Evolutionary conservation across 2,113 vertebrate genomes (phyloP).

Genomic region (Corvus hawaiiensis): DNA sequence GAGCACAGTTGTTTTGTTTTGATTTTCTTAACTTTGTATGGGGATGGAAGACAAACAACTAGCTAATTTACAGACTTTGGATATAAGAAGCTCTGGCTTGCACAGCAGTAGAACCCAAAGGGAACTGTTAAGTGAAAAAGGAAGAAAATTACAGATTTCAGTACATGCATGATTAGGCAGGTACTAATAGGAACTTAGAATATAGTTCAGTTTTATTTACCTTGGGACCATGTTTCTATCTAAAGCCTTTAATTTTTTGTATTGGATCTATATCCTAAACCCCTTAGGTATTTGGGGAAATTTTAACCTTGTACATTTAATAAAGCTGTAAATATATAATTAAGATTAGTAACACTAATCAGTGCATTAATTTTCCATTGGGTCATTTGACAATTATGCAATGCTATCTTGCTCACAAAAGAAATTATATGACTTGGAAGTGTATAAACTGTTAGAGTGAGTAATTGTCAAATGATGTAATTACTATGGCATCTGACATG

Average conservation of each 20-base stretch:
- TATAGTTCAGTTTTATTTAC: neutral
- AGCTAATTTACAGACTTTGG: neutral
- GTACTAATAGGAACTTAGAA: neutral
- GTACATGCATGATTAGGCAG: neutral
- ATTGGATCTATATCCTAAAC: neutral
- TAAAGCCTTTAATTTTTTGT: neutral
- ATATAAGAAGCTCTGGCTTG: neutral
- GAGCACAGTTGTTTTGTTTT: neutral
- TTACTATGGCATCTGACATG: neutral
- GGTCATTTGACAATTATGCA: constrained; percentile 15
- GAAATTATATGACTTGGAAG: neutral
- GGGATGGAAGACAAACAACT: neutral
- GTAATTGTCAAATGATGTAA: neutral
- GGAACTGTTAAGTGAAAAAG: neutral
- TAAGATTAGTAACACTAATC: constrained; percentile 33
- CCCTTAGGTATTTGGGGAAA: neutral
- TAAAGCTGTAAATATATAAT: constrained; percentile 19
- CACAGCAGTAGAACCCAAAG: neutral
- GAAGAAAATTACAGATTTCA: neutral
- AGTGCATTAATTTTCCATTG: constrained; percentile 7
- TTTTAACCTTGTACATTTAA: constrained; percentile 11
- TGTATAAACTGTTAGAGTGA: neutral
- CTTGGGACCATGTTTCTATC: neutral
- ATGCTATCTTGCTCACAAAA: neutral
- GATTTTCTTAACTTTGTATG: neutral